Base-by-base conservation (phyloP, 2,113 vertebrate genomes). In the Dasyornis broadbenti region DNA sequence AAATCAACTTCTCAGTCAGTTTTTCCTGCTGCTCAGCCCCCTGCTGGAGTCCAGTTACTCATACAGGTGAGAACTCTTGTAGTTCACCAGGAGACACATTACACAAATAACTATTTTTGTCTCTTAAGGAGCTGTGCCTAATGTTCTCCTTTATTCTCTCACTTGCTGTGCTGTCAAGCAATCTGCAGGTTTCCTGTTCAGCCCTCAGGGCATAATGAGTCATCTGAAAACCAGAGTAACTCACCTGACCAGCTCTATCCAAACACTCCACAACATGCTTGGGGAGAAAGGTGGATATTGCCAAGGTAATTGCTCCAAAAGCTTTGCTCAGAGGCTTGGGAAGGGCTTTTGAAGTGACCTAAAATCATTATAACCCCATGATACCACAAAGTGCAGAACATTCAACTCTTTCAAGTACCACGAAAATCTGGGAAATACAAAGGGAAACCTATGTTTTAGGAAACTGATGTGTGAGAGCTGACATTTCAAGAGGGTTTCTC, bases 191-290 rank as follows among this genome's bases (percentile, higher is more conserved):
- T 94, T 57, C 80, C 91, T 52, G 47, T 82, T 95, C 53, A 82
- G 65, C 57, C 47, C 49, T 35, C 10, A 10, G 71, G 86, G 44
- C 77, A 64, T n/a, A 47, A 72, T 80, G 87, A 93, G 42, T 94
- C 85, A 95, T 45, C 12, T 16, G 15, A 54, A 95, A 96, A 96
- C 92, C 56, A 77, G 87, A 94, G 63, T 50, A 91, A 89, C 95
- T 49, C 50, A 92, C 85, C 27, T 2, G 1, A 80, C 75, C 78
- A 78, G 81, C 26, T 44, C 31, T 42, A 50, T 52, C 33, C 66
- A 90, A 91, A 86, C 27, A 85, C 9, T 52, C 61, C 82, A 59
- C 26, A 45, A 59, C 33, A 37, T 33, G 22, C 20, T 31, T 52
- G n/a, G 23, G 40, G 28, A 82, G 60, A 69, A 91, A 82, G 47